phyloP scores from a whole-genome alignment of 2,797 vertebrate species.

The Chlorospingus flavigularis region DNA sequence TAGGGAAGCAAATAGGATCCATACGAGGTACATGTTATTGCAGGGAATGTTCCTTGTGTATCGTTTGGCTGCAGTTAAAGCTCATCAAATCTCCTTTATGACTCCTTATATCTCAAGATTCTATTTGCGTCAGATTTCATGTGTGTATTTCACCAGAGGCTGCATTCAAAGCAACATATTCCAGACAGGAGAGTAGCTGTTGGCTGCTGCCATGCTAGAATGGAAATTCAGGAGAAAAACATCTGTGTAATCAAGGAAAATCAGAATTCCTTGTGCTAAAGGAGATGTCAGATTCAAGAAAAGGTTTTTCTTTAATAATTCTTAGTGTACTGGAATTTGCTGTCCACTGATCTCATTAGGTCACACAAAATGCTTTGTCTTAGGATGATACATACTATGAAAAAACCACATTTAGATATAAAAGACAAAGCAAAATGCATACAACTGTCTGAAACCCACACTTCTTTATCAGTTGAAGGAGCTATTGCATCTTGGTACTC shows the following conservation, averaged over 20 bases:
- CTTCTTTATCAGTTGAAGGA: neutral
- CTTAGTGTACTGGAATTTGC: neutral
- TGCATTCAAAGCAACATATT: neutral
- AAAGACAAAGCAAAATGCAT: neutral
- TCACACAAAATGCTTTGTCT: neutral
- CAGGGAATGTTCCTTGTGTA: neutral
- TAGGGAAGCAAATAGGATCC: slow-evolving; percentile 72
- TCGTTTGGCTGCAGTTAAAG: slow-evolving; percentile 24
- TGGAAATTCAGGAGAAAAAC: neutral
- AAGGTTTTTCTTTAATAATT: neutral
- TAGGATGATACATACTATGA: neutral
- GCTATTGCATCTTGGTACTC: neutral
- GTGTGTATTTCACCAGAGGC: neutral
- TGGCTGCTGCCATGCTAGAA: neutral
- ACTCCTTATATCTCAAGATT: slow-evolving; percentile 22
- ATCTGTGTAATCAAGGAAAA: neutral
- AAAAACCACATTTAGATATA: fast-evolving
- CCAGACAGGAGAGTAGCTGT: neutral
- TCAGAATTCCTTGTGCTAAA: neutral
- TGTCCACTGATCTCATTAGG: neutral
- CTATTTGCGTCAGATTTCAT: slow-evolving; percentile 9
- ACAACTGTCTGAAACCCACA: neutral
- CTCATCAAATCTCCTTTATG: slow-evolving; percentile 35
- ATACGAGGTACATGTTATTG: slow-evolving; percentile 37
- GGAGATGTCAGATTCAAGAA: neutral